These are phyloP conservation scores for Ptychadena robeensis DNA, from an alignment of 2,797 vertebrate genomes.

Conservation along the genomic window DNA sequence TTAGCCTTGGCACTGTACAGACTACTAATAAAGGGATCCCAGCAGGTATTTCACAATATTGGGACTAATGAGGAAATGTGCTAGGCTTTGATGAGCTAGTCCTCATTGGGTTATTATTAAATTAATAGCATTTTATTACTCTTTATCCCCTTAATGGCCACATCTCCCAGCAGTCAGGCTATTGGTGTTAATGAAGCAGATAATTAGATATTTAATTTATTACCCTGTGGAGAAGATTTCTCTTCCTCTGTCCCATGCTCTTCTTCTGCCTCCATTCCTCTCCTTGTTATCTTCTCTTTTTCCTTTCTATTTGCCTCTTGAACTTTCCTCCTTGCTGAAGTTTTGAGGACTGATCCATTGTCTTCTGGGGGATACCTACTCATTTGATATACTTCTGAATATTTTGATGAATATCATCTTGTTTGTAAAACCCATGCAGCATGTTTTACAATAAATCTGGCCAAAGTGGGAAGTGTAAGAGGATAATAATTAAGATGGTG, in stretches of 20 bases:
- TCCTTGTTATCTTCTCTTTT: background rate
- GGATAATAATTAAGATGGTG: too few relatives aligned
- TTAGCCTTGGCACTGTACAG: too few relatives aligned
- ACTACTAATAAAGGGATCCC: background rate
- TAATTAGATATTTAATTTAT: conserved; percentile 37
- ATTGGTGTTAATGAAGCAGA: conserved; percentile 27
- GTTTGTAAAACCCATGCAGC: too few relatives aligned
- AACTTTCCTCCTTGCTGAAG: background rate
- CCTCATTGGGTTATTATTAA: conserved; percentile 6
- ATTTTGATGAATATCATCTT: too few relatives aligned
- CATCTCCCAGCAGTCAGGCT: background rate
- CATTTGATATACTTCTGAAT: background rate
- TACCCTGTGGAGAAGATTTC: conserved; percentile 21
- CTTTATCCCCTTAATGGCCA: conserved; percentile 7
- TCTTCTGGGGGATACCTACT: background rate
- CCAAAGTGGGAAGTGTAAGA: too few relatives aligned
- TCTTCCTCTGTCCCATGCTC: background rate
- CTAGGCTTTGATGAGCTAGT: background rate
- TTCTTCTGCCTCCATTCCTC: conserved; percentile 18
- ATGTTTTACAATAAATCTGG: too few relatives aligned
- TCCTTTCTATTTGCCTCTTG: background rate
- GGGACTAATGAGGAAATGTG: background rate
- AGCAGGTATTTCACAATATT: background rate
- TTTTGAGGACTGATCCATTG: background rate
- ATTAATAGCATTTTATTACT: conserved; percentile 31